phyloP scores from a whole-genome alignment of 2,888 invertebrate species.

The Lucinisca nassula region DNA sequence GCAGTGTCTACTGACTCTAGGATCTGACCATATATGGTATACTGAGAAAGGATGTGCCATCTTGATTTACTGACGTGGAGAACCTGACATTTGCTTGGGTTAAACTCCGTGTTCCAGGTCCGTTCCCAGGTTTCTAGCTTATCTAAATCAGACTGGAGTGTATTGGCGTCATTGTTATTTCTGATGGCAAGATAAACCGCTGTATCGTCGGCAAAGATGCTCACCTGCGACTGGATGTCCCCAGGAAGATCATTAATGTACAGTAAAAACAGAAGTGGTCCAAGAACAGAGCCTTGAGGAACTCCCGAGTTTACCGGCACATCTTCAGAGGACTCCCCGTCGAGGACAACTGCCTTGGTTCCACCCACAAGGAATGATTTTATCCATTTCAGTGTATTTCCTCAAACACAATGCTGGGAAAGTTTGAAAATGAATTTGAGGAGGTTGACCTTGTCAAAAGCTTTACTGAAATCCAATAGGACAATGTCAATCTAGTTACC shows the following conservation, averaged over 20 bases:
- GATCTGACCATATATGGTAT: too few species aligned
- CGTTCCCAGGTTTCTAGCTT: too few species aligned
- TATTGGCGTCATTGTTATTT: too few species aligned
- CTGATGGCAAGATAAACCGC: neutral
- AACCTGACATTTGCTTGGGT: too few species aligned
- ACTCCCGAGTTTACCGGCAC: neutral
- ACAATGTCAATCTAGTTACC: neutral
- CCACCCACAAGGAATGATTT: neutral
- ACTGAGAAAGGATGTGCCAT: too few species aligned
- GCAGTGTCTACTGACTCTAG: too few species aligned
- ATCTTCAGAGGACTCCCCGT: too few species aligned
- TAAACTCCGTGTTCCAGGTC: too few species aligned
- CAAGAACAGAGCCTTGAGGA: neutral
- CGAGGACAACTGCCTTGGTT: neutral
- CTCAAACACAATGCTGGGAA: neutral
- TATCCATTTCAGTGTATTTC: neutral
- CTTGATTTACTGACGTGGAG: too few species aligned
- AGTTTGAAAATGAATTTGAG: neutral
- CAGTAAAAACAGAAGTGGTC: neutral
- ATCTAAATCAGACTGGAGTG: too few species aligned
- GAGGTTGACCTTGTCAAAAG: conserved; percentile 4
- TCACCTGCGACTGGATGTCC: neutral
- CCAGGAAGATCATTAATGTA: neutral
- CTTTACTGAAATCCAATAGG: conserved; percentile 1
- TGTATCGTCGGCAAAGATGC: neutral